Conservation (phyloP, 64 coral and sea anemone species). For the Astreopora myriophthalma region DNA sequence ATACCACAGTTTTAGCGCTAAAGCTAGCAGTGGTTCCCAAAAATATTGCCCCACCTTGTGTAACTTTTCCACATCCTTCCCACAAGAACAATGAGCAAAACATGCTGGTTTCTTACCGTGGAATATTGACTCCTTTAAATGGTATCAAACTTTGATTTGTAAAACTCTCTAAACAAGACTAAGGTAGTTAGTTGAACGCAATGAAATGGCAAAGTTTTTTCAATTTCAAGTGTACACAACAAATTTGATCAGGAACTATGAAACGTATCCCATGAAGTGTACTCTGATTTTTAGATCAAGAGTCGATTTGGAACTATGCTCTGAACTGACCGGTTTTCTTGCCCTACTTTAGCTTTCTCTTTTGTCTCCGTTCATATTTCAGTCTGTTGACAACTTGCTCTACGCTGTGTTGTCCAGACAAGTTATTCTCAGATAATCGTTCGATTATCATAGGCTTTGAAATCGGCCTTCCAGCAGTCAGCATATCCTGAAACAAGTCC, state of each 20-base stretch:
- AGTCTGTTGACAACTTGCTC: conserved; percentile 38
- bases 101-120: neutral
- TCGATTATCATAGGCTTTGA: neutral
- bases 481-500: conserved; percentile 23
- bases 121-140: neutral
- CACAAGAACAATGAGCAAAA: no score
- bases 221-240: no score
- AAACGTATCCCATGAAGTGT: no score
- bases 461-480: neutral
- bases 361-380: conserved; percentile 25
- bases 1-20: no score
- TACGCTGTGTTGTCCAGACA: neutral
- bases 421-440: neutral
- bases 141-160: conserved; percentile 3
- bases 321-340: no score
- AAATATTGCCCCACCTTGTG: no score
- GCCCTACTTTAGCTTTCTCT: neutral
- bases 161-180: neutral
- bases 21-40: no score
- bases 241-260: no score
- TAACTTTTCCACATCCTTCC: no score
- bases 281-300: no score
- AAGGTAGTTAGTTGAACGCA: neutral
- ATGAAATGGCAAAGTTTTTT: neutral
- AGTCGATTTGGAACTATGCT: no score